phyloP scores from a whole-genome alignment of 2,888 invertebrate genomes.

The Drosophila phalerata region DNA sequence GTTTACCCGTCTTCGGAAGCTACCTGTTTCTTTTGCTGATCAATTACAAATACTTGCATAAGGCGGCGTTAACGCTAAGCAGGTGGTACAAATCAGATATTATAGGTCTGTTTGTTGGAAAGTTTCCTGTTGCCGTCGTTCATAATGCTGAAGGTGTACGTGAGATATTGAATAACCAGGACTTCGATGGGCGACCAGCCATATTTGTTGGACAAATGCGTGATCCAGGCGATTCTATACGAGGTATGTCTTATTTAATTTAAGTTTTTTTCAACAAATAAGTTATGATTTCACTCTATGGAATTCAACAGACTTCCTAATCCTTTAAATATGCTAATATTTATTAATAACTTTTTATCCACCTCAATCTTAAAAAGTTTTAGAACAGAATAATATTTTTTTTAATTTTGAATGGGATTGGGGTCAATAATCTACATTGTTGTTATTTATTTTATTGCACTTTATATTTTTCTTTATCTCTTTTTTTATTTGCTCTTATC shows the following conservation, averaged over 20 bases:
- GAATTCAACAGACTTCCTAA: too few species aligned
- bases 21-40: constrained; percentile 87
- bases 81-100: constrained; percentile 88
- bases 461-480: not conserved
- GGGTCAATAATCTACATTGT: not conserved
- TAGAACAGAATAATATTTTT: not conserved
- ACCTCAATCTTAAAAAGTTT: not conserved
- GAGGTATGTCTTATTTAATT: constrained; percentile 66
- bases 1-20: constrained; percentile 88
- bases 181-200: constrained; percentile 88
- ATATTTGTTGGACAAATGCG: constrained; percentile 86
- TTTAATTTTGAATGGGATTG: not conserved
- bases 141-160: constrained; percentile 87
- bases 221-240: constrained; percentile 83
- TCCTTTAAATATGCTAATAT: too few species aligned
- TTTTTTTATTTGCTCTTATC: too few species aligned
- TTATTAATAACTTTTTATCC: not conserved
- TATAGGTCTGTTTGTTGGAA: constrained; percentile 87
- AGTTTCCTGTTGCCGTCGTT: constrained; percentile 86
- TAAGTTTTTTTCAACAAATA: not conserved
- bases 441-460: not conserved
- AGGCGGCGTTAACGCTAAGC: constrained; percentile 86
- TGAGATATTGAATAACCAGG: constrained; percentile 87
- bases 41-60: constrained; percentile 86
- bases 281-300: too few species aligned